These are phyloP conservation scores for Ennomos quercinarius DNA, from an alignment of 2,888 invertebrate species.

Conservation along the genomic window DNA sequence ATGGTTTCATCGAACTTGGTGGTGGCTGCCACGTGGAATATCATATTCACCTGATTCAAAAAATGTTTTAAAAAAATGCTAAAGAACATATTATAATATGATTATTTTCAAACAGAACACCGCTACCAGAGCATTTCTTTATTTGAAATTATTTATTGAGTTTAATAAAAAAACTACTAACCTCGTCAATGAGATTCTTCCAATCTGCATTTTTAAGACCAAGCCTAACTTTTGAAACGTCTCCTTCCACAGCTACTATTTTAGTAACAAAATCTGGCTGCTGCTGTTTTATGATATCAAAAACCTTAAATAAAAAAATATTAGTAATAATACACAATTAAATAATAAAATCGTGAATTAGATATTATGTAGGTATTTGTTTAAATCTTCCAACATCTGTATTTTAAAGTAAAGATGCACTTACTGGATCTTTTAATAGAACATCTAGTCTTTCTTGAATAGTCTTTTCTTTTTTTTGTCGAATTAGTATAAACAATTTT, in stretches of 20 bases:
- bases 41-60: slow-evolving; percentile 46
- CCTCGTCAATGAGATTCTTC: too few species aligned
- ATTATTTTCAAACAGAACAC: too few species aligned
- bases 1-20: slow-evolving; percentile 93
- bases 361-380: too few species aligned
- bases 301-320: slow-evolving; percentile 4
- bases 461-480: slow-evolving; percentile 1
- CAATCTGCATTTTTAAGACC: slow-evolving; percentile 10
- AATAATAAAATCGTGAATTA: too few species aligned
- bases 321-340: background rate
- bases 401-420: background rate
- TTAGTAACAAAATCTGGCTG: slow-evolving; percentile 13
- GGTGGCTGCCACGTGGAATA: slow-evolving; percentile 66
- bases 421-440: background rate
- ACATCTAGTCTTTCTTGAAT: background rate
- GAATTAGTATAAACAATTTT: slow-evolving; percentile 2
- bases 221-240: slow-evolving; percentile 12
- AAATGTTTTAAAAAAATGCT: too few species aligned
- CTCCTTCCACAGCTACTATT: slow-evolving; percentile 15
- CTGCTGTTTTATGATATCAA: slow-evolving; percentile 6
- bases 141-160: too few species aligned
- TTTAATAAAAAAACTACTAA: too few species aligned
- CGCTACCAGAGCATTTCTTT: too few species aligned
- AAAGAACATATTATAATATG: too few species aligned
- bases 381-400: too few species aligned